Evolutionary conservation across 2,113 vertebrate genomes (phyloP).

Genomic region (Arenaria interpres): DNA sequence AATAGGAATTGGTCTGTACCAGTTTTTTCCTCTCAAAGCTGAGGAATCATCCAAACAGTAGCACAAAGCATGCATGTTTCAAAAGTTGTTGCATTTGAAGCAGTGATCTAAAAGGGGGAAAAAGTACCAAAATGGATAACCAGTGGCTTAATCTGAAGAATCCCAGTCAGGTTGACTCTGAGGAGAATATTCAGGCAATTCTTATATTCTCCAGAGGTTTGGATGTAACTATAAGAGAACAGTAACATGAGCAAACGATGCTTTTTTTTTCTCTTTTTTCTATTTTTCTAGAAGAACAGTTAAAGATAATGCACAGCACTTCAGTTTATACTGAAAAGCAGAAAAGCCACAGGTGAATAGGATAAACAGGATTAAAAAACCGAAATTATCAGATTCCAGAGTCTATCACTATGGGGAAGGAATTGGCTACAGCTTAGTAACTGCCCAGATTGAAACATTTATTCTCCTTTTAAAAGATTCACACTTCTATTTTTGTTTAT

Average conservation of each 20-base stretch:
- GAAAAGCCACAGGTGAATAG: background rate
- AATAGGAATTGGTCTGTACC: background rate
- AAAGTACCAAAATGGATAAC: background rate
- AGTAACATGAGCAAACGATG: background rate
- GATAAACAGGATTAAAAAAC: background rate
- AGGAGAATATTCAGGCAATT: background rate
- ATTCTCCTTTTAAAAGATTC: background rate
- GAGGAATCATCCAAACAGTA: background rate
- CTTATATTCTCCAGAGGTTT: background rate
- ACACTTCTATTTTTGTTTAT: background rate
- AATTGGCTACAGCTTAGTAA: background rate
- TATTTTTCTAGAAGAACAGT: background rate
- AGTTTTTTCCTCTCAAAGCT: background rate
- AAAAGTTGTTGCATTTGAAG: background rate
- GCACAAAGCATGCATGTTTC: background rate
- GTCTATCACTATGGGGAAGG: background rate
- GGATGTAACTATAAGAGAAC: background rate
- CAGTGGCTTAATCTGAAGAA: background rate
- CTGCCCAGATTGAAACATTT: background rate
- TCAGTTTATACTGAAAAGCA: background rate
- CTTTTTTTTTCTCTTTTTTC: rapidly evolving
- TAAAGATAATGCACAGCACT: background rate
- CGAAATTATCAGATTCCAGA: background rate
- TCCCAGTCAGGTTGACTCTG: background rate
- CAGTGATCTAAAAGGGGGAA: background rate